A percentile compares a stretch with the other conserved stretches of the same genome.
These are phyloP conservation scores for Yponomeuta sedellus DNA, from an alignment of 2,888 invertebrate species.

Conservation along the genomic window DNA sequence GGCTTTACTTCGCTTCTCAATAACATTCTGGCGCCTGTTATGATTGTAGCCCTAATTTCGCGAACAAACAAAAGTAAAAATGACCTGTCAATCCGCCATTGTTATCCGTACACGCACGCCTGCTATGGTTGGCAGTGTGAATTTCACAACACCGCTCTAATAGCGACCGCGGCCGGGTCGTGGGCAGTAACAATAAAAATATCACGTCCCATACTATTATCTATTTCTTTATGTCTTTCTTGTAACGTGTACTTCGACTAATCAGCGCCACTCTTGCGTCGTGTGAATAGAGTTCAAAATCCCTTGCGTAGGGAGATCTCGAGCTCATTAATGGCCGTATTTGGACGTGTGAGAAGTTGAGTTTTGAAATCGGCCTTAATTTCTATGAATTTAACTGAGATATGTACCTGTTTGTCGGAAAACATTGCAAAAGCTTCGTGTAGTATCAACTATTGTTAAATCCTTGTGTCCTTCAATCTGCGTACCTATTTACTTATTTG, in stretches of 20 bases:
- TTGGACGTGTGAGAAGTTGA: slow-evolving; percentile 5
- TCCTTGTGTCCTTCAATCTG: background rate
- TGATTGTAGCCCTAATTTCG: background rate
- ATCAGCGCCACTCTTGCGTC: background rate
- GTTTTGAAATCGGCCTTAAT: slow-evolving; percentile 11
- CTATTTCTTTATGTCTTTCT: slow-evolving; percentile 7
- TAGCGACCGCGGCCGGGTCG: slow-evolving; percentile 25
- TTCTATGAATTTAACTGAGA: slow-evolving; percentile 4
- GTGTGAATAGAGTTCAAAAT: background rate
- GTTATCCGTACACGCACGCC: slow-evolving; percentile 2
- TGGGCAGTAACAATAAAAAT: slow-evolving; percentile 19
- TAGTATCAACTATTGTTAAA: background rate
- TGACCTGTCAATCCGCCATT: background rate
- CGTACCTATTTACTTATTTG: background rate
- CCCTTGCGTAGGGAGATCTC: background rate
- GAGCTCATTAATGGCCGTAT: background rate
- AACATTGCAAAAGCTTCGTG: background rate
- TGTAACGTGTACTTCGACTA: slow-evolving; percentile 1
- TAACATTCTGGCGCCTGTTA: too few species aligned
- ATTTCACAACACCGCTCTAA: slow-evolving; percentile 32
- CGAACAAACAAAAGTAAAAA: background rate
- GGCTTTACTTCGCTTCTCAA: too few species aligned
- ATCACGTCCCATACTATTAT: slow-evolving; percentile 11
- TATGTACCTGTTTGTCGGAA: background rate
- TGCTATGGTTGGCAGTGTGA: slow-evolving; percentile 21